Evolutionary conservation across 2,888 invertebrate species (phyloP).

Genomic region (Dione vanillae): DNA sequence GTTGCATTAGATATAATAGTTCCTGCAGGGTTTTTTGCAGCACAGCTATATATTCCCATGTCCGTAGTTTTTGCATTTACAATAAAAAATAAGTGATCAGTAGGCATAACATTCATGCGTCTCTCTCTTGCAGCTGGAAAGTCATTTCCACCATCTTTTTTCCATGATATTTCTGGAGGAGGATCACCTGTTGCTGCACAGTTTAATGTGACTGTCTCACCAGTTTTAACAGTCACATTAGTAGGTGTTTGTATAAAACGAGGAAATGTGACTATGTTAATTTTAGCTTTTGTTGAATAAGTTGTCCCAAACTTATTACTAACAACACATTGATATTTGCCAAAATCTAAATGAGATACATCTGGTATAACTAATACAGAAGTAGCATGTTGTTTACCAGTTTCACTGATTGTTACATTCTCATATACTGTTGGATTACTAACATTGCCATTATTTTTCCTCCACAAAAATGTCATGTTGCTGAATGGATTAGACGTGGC

Average conservation of each 20-base stretch:
- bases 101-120: slow-evolving; percentile 95
- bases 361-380: slow-evolving; percentile 90
- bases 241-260: slow-evolving; percentile 92
- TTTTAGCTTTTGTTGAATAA: slow-evolving; percentile 93
- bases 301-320: slow-evolving; percentile 95
- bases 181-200: slow-evolving; percentile 97
- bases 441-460: slow-evolving; percentile 89
- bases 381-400: slow-evolving; percentile 86
- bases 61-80: slow-evolving; percentile 95
- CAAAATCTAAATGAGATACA: slow-evolving; percentile 92
- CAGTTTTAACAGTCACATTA: slow-evolving; percentile 93
- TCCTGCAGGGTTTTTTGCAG: slow-evolving; percentile 95
- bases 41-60: slow-evolving; percentile 96
- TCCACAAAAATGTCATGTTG: slow-evolving; percentile 93
- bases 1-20: slow-evolving; percentile 93
- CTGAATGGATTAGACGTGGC: slow-evolving; percentile 91
- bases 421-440: slow-evolving; percentile 76
- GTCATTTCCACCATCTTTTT: slow-evolving; percentile 96
- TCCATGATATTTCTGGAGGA: slow-evolving; percentile 94
- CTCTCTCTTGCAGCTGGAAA: slow-evolving; percentile 97
- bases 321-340: slow-evolving; percentile 96
- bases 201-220: slow-evolving; percentile 93
- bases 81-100: slow-evolving; percentile 96
- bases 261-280: slow-evolving; percentile 95
- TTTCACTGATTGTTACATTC: slow-evolving; percentile 74